Evolutionary conservation across 2,797 vertebrate genomes (phyloP).

Genomic region (Staurois parvus): DNA sequence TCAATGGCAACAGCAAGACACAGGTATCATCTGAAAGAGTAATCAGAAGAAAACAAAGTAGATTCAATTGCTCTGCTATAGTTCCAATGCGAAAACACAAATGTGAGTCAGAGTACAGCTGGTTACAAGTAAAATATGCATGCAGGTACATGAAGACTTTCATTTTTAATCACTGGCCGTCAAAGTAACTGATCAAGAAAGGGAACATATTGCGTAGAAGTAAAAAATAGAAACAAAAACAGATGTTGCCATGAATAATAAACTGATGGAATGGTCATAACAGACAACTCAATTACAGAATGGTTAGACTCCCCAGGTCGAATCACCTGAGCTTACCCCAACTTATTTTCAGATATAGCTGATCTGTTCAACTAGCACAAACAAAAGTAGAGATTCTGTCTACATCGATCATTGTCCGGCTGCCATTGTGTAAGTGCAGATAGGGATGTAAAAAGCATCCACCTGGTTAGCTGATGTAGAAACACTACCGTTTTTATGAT

Average conservation of each 20-base stretch:
- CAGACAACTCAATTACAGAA: constrained; percentile 11
- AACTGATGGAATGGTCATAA: constrained; percentile 23
- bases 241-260: constrained; percentile 56
- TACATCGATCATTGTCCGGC: neutral
- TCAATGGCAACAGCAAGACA: neutral
- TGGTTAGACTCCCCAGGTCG: constrained; percentile 31
- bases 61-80: neutral
- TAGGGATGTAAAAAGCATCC: no score
- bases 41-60: neutral
- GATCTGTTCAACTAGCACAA: no score
- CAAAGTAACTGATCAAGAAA: constrained; percentile 15
- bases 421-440: no score
- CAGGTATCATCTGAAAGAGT: neutral
- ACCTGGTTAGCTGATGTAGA: no score
- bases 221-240: constrained; percentile 28
- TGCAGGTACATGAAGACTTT: constrained; percentile 16
- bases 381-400: neutral
- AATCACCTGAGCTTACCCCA: constrained; percentile 28
- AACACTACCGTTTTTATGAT: no score
- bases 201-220: constrained; percentile 35
- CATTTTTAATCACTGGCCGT: constrained; percentile 25
- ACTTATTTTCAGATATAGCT: neutral
- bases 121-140: neutral
- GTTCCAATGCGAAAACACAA: neutral
- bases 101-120: constrained; percentile 10